Evolutionary conservation across 2,113 vertebrate species (phyloP), one percentile per base, ranked within the genome.

Genomic region (Colius striatus): DNA sequence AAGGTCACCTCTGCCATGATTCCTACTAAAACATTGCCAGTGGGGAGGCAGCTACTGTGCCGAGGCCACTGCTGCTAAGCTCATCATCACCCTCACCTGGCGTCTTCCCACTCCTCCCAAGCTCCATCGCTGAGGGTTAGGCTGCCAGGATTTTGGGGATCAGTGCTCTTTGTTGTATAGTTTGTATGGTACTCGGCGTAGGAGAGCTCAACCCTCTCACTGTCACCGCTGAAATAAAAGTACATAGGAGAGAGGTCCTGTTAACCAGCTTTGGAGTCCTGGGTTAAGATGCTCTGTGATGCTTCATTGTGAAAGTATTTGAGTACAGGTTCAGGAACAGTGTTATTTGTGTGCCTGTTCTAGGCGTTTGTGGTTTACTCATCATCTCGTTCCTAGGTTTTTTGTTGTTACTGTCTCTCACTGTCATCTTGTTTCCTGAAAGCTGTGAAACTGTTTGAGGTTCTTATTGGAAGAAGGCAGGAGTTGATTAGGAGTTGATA

Each of bases 121-220:
- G 75, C 50, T 22, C 55, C 84, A 15, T 4, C 4, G 0, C 53
- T 0, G 0, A 27, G 25, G 0, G 1, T 20, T 2, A 4, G 16
- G 9, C 30, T 71, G 57, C 15, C 18, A 0, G 7, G 3, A 1
- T 21, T 18, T 8, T 4, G 6, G 43, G 22, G 15, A 3, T 7
- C 2, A 3, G 26, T 15, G 0, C 23, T 32, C 13, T 6, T 25
- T 43, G 41, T 1, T 8, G 13, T 2, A 0, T 48, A 1, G 8
- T 15, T 29, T n/a, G 4, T 16, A 25, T 36, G 9, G 34, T 9
- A 5, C 47, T 45, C 41, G 30, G 43, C 10, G 4, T 0, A 30
- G 66, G 26, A 65, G 50, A 30, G 30, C 30, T 47, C 51, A n/a
- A 10, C 36, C 11, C 36, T 41, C 63, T 4, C 73, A 0, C 20